A percentile compares a stretch with the other conserved stretches of the same genome.
phyloP scores from a whole-genome alignment of 2,888 invertebrate species.

The Pammene aurita region DNA sequence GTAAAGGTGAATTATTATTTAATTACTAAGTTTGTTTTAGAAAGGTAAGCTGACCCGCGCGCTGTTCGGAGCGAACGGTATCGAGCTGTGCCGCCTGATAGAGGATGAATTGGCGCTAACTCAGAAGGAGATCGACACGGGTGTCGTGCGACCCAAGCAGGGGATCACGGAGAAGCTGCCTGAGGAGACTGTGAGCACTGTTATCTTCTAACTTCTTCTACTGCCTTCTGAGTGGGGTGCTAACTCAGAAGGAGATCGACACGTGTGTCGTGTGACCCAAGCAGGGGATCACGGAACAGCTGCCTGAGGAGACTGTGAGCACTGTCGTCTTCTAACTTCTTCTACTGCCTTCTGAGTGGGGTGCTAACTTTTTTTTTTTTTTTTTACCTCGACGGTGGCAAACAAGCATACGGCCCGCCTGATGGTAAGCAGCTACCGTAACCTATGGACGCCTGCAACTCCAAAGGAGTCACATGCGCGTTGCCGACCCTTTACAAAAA shows the following conservation, averaged over 20 bases:
- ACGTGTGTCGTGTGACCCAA: conserved; percentile 53
- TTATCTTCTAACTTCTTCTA: too few relatives aligned
- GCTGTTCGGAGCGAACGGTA: conserved; percentile 81
- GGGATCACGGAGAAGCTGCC: conserved; percentile 73
- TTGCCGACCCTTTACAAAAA: too few relatives aligned
- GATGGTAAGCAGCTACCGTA: too few relatives aligned
- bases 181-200: conserved; percentile 69
- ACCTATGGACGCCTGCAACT: too few relatives aligned
- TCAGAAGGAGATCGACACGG: conserved; percentile 54
- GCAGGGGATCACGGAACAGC: conserved; percentile 63
- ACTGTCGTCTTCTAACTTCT: not conserved
- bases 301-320: conserved; percentile 78
- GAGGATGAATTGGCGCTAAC: conserved; percentile 63
- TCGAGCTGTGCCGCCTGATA: conserved; percentile 68
- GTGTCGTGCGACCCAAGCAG: conserved; percentile 51
- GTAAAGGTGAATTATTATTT: too few relatives aligned
- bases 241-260: conserved; percentile 52
- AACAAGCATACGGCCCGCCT: too few relatives aligned
- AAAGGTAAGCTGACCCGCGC: conserved; percentile 70
- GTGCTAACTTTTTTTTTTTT: conserved; percentile 8
- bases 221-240: not conserved
- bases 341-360: too few relatives aligned
- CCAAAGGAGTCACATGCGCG: too few relatives aligned
- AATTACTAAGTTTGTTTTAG: conserved; percentile 49
- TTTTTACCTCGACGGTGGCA: too few relatives aligned